These are phyloP conservation scores for Pelobates cultripes DNA, from an alignment of 2,797 vertebrate genomes.

Conservation along the genomic window DNA sequence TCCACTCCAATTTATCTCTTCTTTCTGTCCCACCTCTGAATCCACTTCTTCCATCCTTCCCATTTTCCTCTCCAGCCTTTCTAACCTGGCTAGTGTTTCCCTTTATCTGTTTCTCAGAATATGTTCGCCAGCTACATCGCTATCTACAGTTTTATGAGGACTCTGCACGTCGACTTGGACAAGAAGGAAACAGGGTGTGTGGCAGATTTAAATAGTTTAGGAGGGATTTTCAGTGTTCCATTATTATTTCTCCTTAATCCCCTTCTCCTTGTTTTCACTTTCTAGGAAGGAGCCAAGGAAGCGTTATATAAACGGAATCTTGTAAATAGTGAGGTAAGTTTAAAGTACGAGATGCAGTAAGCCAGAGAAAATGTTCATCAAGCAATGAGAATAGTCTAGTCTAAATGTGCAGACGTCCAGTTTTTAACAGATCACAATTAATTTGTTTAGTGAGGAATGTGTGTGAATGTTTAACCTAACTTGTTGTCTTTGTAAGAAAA, in stretches of 20 bases:
- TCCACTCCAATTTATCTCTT: neutral
- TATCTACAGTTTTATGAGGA: conserved; percentile 81
- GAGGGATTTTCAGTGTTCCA: neutral
- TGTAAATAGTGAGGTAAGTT: conserved; percentile 84
- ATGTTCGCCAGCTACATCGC: conserved; percentile 77
- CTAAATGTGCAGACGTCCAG: too few species aligned
- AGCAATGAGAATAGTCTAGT: too few species aligned
- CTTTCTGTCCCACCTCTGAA: conserved; percentile 1
- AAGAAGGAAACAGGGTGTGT: conserved; percentile 85
- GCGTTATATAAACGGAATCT: conserved; percentile 82
- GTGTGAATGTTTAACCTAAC: too few species aligned
- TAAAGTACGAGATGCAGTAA: neutral
- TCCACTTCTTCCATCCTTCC: neutral
- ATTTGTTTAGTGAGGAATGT: too few species aligned
- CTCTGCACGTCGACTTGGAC: conserved; percentile 82
- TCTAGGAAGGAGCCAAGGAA: conserved; percentile 88
- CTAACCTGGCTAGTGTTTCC: neutral
- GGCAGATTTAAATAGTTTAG: neutral
- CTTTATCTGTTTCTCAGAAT: conserved; percentile 70
- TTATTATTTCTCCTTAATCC: neutral
- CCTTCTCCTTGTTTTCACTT: neutral
- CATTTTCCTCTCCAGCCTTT: neutral
- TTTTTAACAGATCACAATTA: too few species aligned
- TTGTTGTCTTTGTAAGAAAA: too few species aligned
- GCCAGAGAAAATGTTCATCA: too few species aligned